phyloP scores from a whole-genome alignment of 2,113 vertebrate genomes.

The Ornithorhynchus anatinus region DNA sequence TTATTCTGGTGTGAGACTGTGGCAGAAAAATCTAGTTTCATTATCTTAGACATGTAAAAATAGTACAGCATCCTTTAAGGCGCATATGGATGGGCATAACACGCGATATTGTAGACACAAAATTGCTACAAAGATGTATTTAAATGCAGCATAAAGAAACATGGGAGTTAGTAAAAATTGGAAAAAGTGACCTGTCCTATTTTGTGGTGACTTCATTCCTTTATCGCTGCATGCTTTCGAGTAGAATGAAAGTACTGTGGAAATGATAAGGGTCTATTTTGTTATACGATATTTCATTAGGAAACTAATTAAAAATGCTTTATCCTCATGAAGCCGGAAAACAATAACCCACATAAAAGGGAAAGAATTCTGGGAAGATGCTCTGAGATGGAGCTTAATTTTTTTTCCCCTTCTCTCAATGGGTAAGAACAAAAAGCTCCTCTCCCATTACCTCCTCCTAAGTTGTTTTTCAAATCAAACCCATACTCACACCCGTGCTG shows the following conservation, averaged over 20 bases:
- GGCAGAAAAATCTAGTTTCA: no score
- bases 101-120: neutral
- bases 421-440: constrained; percentile 47
- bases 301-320: constrained; percentile 56
- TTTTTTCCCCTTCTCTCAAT: constrained; percentile 46
- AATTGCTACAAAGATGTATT: constrained; percentile 1
- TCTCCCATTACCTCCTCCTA: constrained; percentile 67
- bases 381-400: constrained; percentile 41
- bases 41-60: no score
- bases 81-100: neutral
- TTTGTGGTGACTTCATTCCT: constrained; percentile 8
- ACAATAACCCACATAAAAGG: constrained; percentile 45
- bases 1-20: no score
- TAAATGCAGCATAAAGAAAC: constrained; percentile 20
- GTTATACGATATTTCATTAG: constrained; percentile 61
- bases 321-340: constrained; percentile 34
- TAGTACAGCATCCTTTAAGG: no score
- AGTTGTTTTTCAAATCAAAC: constrained; percentile 69
- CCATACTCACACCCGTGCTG: constrained; percentile 68
- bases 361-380: constrained; percentile 34
- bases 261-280: constrained; percentile 49
- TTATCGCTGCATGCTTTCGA: constrained; percentile 7
- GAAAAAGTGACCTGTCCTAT: constrained; percentile 30
- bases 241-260: constrained; percentile 55
- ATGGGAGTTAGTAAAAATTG: constrained; percentile 17